Evolutionary conservation across 1,140 invertebrate genomes (phyloP), one percentile per base, ranked within the genome.

Genomic region (Sarcophaga peregrina): DNA sequence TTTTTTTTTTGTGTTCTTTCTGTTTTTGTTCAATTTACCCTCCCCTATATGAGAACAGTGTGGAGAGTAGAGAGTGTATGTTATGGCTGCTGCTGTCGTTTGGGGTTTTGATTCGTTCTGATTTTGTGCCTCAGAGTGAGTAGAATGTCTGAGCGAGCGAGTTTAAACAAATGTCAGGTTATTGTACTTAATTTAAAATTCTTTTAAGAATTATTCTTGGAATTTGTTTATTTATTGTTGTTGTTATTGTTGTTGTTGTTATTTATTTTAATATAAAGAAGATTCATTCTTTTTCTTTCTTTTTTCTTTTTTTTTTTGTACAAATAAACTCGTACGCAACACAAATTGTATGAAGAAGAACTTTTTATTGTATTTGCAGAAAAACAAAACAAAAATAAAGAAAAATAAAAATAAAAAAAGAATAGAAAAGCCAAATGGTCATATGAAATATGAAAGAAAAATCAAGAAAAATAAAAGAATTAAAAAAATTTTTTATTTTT

Each of bases 141-240:
- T 37, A 37, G 25, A 37, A 37, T 37, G 25, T 37, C 25, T 37
- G 25, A 37, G 25, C 25, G 25, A 4, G 5, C 15, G 62, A 68
- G n/a, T 68, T 25, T 20, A 68, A 68, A 17, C 25, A 37, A 37
- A 37, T 37, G 62, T 13, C 62, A 68, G 62, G 62, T 68, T 68
- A 68, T 68, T 68, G 62, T 68, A 68, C 62, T 68, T 68, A 68
- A 68, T 68, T 68, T 68, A 68, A 68, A 68, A 68, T 68, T 68
- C 62, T 68, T 68, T 68, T 20, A 68, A 68, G 62, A 68, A 68
- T 13, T 68, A 20, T 68, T 68, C 62, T 68, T 68, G 62, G 62
- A 68, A 68, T 68, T 62, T 62, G 17, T 68, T 68, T 68, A 68
- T 68, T 68, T 20, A 25, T 68, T 68, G 62, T 68, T 68, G 15